Evolutionary conservation across 2,113 vertebrate species (phyloP).

Genomic region (Miniopterus natalensis): DNA sequence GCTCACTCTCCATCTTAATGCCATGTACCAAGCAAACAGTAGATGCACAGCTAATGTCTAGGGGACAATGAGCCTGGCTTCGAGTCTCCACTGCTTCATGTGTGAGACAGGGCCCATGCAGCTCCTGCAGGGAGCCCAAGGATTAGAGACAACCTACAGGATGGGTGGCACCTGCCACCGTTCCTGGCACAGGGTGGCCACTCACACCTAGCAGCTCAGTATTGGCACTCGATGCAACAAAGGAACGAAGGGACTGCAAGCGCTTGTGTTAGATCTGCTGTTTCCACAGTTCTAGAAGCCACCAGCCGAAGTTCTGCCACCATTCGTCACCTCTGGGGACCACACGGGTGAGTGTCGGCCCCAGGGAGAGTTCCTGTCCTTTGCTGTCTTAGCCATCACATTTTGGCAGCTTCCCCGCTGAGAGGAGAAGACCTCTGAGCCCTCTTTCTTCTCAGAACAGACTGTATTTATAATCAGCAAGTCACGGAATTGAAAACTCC

Average conservation of each 20-base stretch:
- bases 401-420: background rate
- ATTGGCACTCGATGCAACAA: background rate
- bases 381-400: background rate
- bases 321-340: background rate
- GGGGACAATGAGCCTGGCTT: background rate
- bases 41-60: background rate
- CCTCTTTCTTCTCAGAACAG: background rate
- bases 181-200: background rate
- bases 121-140: background rate
- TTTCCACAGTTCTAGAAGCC: background rate
- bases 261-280: background rate
- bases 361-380: constrained; percentile 27
- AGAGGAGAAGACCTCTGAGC: background rate
- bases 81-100: background rate
- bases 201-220: background rate
- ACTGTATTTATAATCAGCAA: background rate
- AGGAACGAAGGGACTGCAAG: too few relatives aligned
- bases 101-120: accelerated
- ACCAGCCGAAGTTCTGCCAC: background rate
- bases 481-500: background rate
- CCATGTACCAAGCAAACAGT: accelerated
- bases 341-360: accelerated
- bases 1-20: accelerated
- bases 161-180: accelerated
- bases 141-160: accelerated